phyloP scores from a whole-genome alignment of 2,113 vertebrate species.

The Echinops telfairi region DNA sequence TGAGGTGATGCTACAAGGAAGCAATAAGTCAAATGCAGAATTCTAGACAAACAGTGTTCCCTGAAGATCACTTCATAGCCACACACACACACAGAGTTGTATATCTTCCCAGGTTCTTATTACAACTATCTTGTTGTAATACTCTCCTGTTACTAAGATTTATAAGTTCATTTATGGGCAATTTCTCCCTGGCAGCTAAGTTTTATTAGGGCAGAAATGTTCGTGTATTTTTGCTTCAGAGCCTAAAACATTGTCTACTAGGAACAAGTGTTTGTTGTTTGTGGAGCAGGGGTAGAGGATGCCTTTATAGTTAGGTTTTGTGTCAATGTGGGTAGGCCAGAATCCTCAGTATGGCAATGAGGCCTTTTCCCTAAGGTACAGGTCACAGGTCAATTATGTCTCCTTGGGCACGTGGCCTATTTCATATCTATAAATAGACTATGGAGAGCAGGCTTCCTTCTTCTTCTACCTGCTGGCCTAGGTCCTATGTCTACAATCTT shows the following conservation, averaged over 20 bases:
- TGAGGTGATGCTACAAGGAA: not conserved
- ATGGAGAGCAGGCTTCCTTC: too few species aligned
- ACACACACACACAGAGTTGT: not conserved
- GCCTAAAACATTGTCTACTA: not conserved
- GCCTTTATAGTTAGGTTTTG: not conserved
- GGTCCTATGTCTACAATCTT: too few species aligned
- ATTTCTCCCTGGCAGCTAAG: not conserved
- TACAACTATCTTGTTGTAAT: not conserved
- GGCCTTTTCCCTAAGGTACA: too few species aligned
- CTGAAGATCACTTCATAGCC: not conserved
- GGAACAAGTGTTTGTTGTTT: not conserved
- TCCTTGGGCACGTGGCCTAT: too few species aligned
- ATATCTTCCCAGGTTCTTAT: not conserved
- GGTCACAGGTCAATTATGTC: too few species aligned
- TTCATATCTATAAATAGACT: too few species aligned
- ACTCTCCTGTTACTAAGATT: not conserved
- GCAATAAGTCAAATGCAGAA: not conserved
- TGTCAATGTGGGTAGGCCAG: too few species aligned
- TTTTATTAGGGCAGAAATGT: not conserved
- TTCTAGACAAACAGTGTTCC: not conserved
- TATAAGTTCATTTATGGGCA: not conserved
- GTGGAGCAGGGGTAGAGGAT: too few species aligned
- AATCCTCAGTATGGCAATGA: too few species aligned
- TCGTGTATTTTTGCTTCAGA: not conserved
- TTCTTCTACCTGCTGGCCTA: too few species aligned